phyloP scores from a whole-genome alignment of 2,113 vertebrate genomes.

The Laticauda laticaudata region DNA sequence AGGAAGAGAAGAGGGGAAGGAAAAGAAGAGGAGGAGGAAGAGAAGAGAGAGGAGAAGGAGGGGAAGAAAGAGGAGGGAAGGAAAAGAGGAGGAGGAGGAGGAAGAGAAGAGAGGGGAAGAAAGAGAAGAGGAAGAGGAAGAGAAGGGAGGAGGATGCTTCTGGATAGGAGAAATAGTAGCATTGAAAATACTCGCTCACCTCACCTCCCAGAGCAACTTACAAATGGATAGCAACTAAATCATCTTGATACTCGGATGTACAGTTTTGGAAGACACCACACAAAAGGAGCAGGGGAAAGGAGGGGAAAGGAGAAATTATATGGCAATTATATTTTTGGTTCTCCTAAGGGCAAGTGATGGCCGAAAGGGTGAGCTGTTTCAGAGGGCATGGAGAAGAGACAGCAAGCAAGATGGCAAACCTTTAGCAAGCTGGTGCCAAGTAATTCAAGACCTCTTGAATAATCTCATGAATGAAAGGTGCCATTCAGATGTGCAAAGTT shows the following conservation, averaged over 20 bases:
- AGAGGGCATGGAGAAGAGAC: neutral
- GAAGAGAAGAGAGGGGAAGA: no score
- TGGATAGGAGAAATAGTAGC: neutral
- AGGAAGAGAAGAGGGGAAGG: no score
- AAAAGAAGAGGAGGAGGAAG: no score
- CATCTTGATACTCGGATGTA: neutral
- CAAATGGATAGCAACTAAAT: neutral
- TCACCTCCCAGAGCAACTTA: neutral
- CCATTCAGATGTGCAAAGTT: neutral
- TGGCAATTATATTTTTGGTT: neutral
- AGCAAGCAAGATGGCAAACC: neutral
- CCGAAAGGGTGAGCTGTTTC: neutral
- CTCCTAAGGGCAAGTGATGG: neutral
- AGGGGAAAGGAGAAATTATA: neutral
- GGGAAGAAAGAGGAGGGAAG: no score
- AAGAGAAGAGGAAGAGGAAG: no score
- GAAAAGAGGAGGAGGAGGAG: no score
- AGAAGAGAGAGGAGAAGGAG: no score
- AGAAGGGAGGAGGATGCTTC: neutral
- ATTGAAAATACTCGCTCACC: neutral
- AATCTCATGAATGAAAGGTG: neutral
- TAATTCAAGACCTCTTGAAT: neutral
- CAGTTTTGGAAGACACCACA: neutral
- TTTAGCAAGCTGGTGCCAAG: neutral
- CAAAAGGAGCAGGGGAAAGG: neutral